Percentiles rank a stretch among this genome's conserved stretches.
These are phyloP conservation scores for Drosophila falleni DNA, from an alignment of 2,888 invertebrate genomes.

Conservation along the genomic window DNA sequence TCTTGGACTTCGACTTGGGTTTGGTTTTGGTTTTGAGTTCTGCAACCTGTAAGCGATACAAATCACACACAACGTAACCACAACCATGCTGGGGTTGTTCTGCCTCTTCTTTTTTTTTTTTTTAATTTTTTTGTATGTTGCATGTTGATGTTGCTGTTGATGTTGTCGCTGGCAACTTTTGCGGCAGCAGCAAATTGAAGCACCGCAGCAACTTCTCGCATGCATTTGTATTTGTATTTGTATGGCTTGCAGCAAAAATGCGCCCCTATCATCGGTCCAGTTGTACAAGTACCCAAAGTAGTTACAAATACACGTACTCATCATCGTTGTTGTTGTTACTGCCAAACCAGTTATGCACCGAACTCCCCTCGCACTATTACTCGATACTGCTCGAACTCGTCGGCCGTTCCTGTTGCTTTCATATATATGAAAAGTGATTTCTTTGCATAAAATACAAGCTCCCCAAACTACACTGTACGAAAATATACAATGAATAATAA, in stretches of 20 bases:
- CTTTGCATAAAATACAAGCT: slow-evolving; percentile 71
- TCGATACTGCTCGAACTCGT: slow-evolving; percentile 16
- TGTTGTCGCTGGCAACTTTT: slow-evolving; percentile 66
- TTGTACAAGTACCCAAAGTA: slow-evolving; percentile 28
- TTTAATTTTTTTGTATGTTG: slow-evolving; percentile 3
- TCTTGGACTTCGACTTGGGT: slow-evolving; percentile 13
- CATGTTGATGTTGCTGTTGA: slow-evolving; percentile 45
- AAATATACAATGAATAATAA: slow-evolving; percentile 3
- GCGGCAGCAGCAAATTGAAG: slow-evolving; percentile 73
- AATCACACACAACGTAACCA: slow-evolving; percentile 67
- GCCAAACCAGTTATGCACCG: slow-evolving; percentile 47
- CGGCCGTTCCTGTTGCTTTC: slow-evolving; percentile 58
- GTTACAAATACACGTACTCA: slow-evolving; percentile 34
- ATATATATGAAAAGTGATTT: slow-evolving; percentile 80
- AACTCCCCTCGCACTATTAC: slow-evolving; percentile 9
- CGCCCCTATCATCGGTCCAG: slow-evolving; percentile 69
- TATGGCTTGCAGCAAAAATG: slow-evolving; percentile 80
- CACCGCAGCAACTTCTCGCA: slow-evolving; percentile 68
- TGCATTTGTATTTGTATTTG: slow-evolving; percentile 68
- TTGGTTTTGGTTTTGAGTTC: slow-evolving; percentile 15
- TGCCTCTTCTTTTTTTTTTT: slow-evolving; percentile 2
- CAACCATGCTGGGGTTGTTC: slow-evolving; percentile 39
- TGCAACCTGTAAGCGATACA: slow-evolving; percentile 75
- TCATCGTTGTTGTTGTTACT: slow-evolving; percentile 28
- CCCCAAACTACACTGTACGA: slow-evolving; percentile 43